A percentile compares a stretch with the other conserved stretches of the same genome.
Conservation (phyloP, 2,113 vertebrate genomes). For the Phyllostomus hastatus region DNA sequence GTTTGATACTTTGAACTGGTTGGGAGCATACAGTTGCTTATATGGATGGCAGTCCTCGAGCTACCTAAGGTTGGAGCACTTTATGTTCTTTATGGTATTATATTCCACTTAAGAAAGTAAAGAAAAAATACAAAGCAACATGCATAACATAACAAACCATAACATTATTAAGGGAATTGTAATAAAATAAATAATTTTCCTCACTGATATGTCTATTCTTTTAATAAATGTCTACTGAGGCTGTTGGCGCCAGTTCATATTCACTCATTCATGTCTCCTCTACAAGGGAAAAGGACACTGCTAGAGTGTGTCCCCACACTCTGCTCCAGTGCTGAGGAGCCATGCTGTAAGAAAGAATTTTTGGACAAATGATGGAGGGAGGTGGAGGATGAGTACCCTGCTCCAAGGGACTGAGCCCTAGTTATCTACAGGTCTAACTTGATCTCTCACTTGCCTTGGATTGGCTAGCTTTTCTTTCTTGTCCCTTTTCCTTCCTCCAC, state of each 20-base stretch:
- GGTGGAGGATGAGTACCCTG: rapidly evolving
- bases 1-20: neutral
- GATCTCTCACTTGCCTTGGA: neutral
- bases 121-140: neutral
- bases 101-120: neutral
- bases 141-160: neutral
- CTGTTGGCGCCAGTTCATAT: neutral
- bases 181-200: neutral
- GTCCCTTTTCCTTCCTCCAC: neutral
- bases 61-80: neutral
- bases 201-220: neutral
- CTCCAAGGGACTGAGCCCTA: neutral
- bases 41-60: neutral
- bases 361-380: neutral
- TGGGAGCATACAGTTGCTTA: neutral
- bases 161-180: neutral
- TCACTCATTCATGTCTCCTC: neutral
- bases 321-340: neutral
- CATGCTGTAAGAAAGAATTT: neutral
- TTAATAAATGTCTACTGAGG: neutral
- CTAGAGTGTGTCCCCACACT: neutral
- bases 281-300: rapidly evolving
- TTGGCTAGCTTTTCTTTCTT: neutral
- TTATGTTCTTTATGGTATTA: neutral
- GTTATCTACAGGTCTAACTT: neutral